These are phyloP conservation scores for Ailuropoda melanoleuca DNA, from an alignment of 2,113 vertebrate species.

Conservation along the genomic window DNA sequence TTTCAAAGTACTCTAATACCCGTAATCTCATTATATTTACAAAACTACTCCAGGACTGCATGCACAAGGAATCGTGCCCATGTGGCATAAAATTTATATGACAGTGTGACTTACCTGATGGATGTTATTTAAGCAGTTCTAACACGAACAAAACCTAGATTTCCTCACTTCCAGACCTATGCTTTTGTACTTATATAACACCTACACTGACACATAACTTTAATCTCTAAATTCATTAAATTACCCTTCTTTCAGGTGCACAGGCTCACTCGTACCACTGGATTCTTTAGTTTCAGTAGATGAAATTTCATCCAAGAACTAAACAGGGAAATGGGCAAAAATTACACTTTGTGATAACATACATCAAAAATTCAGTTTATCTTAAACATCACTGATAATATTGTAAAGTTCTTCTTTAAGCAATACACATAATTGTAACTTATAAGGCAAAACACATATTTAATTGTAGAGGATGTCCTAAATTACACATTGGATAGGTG, in stretches of 20 bases:
- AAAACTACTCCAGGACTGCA: background rate
- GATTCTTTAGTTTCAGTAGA: slow-evolving; percentile 95
- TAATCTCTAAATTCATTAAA: slow-evolving; percentile 21
- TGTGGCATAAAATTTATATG: background rate
- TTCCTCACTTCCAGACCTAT: background rate
- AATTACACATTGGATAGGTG: slow-evolving; percentile 16
- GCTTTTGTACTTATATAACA: slow-evolving; percentile 7
- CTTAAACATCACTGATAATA: slow-evolving; percentile 2
- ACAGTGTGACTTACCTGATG: background rate
- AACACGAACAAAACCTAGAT: background rate
- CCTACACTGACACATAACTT: background rate
- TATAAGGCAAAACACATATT: slow-evolving; percentile 39
- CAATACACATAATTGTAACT: background rate
- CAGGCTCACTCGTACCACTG: slow-evolving; percentile 91
- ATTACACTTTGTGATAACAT: slow-evolving; percentile 23
- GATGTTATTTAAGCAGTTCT: background rate
- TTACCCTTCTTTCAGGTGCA: slow-evolving; percentile 99
- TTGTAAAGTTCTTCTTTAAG: slow-evolving; percentile 34
- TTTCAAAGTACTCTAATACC: background rate
- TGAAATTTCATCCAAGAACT: slow-evolving; percentile 99
- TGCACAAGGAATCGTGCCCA: background rate
- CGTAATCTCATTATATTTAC: background rate
- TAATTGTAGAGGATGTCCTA: slow-evolving; percentile 20
- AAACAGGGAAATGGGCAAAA: slow-evolving; percentile 58
- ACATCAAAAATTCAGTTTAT: slow-evolving; percentile 23